These are phyloP conservation scores for Tetramorium parvispinum DNA, from an alignment of 1,140 invertebrate genomes.

Conservation along the genomic window DNA sequence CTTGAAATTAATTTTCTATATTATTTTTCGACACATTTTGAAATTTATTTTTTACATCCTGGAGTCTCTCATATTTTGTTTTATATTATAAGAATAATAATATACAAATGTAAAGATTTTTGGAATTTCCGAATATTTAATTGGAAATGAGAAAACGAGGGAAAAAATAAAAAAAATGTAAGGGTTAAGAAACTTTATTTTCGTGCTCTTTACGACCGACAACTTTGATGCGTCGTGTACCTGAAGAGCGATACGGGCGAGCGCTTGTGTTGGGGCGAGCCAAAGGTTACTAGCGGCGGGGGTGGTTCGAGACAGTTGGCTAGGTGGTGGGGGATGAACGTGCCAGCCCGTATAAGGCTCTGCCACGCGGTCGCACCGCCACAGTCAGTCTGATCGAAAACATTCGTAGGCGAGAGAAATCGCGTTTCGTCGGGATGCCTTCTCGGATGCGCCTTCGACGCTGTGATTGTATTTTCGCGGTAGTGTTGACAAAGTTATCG, in stretches of 20 bases:
- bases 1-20: not conserved
- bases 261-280: not conserved
- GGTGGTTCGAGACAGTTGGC: constrained; percentile 32
- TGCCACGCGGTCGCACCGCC: constrained; percentile 77
- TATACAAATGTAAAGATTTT: not conserved
- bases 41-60: not conserved
- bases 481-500: not conserved
- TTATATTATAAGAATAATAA: not conserved
- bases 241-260: constrained; percentile 16
- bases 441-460: not conserved
- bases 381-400: constrained; percentile 80
- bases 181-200: constrained; percentile 9
- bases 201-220: not conserved
- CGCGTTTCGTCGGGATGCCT: not conserved
- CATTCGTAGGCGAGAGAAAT: constrained; percentile 60
- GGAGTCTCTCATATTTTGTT: not conserved
- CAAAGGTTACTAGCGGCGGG: constrained; percentile 16
- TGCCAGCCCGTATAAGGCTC: constrained; percentile 81
- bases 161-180: not conserved
- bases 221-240: not conserved
- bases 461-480: not conserved
- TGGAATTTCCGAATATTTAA: not conserved
- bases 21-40: not conserved
- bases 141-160: not conserved
- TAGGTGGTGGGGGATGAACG: constrained; percentile 73